These are phyloP conservation scores for Gobius niger DNA, from an alignment of 2,113 vertebrate species.

Conservation along the genomic window DNA sequence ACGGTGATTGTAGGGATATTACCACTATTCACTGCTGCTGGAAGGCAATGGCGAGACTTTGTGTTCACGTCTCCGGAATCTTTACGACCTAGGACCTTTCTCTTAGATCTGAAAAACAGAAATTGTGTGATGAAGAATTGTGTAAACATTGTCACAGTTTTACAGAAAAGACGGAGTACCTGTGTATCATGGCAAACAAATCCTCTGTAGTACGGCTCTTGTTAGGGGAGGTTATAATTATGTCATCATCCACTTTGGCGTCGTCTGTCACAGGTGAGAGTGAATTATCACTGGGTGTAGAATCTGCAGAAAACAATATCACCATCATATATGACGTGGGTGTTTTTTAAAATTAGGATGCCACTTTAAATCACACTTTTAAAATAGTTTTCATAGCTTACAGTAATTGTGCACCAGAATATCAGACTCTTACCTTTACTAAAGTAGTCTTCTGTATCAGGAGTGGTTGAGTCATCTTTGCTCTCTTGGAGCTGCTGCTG, in stretches of 20 bases:
- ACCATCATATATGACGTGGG: slow-evolving; percentile 55
- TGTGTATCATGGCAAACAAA: slow-evolving; percentile 98
- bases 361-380: too few relatives aligned
- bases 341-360: slow-evolving; percentile 20
- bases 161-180: slow-evolving; percentile 63
- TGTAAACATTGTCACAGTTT: neutral
- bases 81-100: slow-evolving; percentile 96
- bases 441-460: slow-evolving; percentile 82
- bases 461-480: slow-evolving; percentile 81
- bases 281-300: slow-evolving; percentile 89
- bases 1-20: slow-evolving; percentile 71
- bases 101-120: slow-evolving; percentile 86
- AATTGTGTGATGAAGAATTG: neutral
- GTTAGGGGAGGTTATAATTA: slow-evolving; percentile 90
- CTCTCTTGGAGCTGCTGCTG: slow-evolving; percentile 75
- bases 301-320: slow-evolving; percentile 68
- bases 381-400: too few relatives aligned
- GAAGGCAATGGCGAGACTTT: slow-evolving; percentile 83
- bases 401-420: neutral
- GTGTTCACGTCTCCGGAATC: slow-evolving; percentile 89
- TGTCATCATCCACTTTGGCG: slow-evolving; percentile 85
- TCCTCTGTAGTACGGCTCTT: slow-evolving; percentile 96
- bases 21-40: slow-evolving; percentile 59
- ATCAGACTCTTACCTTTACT: slow-evolving; percentile 84
- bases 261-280: slow-evolving; percentile 92